Percentiles rank a stretch among this genome's conserved stretches.
These are phyloP conservation scores for Trichosurus vulpecula DNA, from an alignment of 2,797 vertebrate genomes.

Conservation along the genomic window DNA sequence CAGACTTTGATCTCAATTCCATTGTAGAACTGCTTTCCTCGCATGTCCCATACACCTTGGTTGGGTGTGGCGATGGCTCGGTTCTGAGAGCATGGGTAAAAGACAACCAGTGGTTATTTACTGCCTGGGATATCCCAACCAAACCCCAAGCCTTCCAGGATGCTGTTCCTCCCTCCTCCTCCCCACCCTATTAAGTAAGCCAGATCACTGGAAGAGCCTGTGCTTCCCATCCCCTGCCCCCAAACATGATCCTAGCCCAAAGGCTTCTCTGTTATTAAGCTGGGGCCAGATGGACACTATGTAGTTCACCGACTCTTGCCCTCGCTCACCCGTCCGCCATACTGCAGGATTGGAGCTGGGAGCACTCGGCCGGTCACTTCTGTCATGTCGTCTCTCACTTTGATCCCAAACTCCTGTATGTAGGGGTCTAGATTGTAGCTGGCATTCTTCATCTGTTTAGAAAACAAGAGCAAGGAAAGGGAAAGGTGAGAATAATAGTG, in stretches of 20 bases:
- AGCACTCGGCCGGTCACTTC: constrained; percentile 98
- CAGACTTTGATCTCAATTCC: constrained; percentile 99
- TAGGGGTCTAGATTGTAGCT: constrained; percentile 99
- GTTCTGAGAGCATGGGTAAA: constrained; percentile 88
- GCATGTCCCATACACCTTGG: constrained; percentile 99
- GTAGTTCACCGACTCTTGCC: constrained; percentile 48
- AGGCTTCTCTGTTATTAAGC: background rate
- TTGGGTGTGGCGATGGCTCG: constrained; percentile 99
- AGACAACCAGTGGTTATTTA: background rate
- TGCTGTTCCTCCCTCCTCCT: background rate
- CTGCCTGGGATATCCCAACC: background rate
- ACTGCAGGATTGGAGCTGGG: constrained; percentile 98
- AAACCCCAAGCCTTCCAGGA: background rate
- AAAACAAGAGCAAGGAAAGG: constrained; percentile 44
- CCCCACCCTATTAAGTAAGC: background rate
- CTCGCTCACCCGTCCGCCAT: constrained; percentile 95
- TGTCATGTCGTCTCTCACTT: constrained; percentile 99
- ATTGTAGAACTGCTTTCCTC: constrained; percentile 99
- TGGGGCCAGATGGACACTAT: background rate
- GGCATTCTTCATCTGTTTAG: constrained; percentile 97
- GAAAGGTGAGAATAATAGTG: constrained; percentile 7
- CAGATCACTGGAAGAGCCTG: background rate
- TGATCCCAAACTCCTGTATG: constrained; percentile 99
- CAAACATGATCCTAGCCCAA: constrained; percentile 61
- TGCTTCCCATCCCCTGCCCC: background rate